Conservation (phyloP, 2,797 vertebrate genomes). For the Sebastes baramenuke region DNA sequence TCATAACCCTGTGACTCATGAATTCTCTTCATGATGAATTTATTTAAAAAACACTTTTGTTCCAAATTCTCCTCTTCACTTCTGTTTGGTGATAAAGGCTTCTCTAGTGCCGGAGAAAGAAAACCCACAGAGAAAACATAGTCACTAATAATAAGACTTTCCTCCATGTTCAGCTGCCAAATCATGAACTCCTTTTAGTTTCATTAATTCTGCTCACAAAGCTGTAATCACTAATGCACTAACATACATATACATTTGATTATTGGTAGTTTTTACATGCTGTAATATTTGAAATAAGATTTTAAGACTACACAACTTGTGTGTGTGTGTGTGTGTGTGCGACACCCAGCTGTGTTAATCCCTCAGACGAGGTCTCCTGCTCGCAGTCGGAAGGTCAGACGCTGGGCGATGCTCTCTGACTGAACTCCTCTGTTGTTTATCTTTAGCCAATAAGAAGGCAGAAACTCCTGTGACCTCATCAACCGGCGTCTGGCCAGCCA, state of each 20-base stretch:
- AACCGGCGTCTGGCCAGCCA: background rate
- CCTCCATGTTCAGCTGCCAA: too few relatives aligned
- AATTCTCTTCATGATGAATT: background rate
- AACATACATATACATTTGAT: background rate
- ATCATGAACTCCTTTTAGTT: background rate
- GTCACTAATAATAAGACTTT: too few relatives aligned
- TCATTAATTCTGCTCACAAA: background rate
- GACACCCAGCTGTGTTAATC: background rate
- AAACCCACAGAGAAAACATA: background rate
- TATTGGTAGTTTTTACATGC: background rate
- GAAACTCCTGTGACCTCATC: constrained; percentile 7
- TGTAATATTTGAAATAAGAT: background rate
- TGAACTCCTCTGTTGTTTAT: background rate
- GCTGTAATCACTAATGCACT: background rate
- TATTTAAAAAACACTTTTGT: background rate
- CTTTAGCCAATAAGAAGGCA: background rate
- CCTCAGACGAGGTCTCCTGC: background rate
- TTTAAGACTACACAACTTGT: background rate
- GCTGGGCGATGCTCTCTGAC: background rate
- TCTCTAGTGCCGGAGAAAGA: background rate
- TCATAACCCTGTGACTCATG: constrained; percentile 33
- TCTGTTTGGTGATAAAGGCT: background rate
- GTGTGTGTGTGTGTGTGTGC: background rate
- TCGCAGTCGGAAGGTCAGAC: background rate
- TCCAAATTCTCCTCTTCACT: background rate